Percentiles rank a stretch among this genome's conserved stretches.
phyloP scores from a whole-genome alignment of 1,140 invertebrate species.

The Cecropterus lyciades region DNA sequence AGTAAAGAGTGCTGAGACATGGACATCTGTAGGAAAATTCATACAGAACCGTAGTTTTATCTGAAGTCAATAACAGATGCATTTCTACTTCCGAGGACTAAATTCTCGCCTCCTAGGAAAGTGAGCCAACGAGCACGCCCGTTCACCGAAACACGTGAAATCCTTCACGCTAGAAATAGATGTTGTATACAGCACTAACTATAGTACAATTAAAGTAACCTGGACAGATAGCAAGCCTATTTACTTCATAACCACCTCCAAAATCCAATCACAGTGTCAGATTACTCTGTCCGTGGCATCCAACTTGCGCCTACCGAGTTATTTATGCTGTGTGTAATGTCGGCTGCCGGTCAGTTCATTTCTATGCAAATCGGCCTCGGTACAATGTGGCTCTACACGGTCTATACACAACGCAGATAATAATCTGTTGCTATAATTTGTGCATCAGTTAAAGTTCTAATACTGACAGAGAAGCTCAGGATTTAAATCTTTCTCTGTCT shows the following conservation, averaged over 20 bases:
- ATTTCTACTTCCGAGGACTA: no score
- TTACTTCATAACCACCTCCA: constrained; percentile 17
- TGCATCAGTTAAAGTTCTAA: constrained; percentile 6
- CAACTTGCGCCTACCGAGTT: constrained; percentile 45
- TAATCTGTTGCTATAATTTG: constrained; percentile 1
- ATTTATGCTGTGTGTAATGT: constrained; percentile 72
- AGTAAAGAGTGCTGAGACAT: no score
- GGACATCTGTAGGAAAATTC: no score
- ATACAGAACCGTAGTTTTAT: no score
- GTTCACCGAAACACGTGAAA: no score
- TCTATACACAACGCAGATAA: background rate
- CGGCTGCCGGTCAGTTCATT: constrained; percentile 63
- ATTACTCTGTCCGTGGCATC: constrained; percentile 22
- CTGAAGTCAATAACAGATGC: no score
- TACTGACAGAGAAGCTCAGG: background rate
- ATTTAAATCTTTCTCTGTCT: no score
- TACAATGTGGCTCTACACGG: constrained; percentile 18
- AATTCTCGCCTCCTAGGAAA: no score
- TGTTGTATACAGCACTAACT: no score
- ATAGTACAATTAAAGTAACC: background rate
- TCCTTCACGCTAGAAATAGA: no score
- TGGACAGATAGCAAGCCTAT: background rate
- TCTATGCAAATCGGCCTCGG: constrained; percentile 65
- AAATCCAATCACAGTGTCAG: constrained; percentile 32
- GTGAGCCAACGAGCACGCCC: no score